phyloP scores from a whole-genome alignment of 1,140 invertebrate genomes.

The Helicorthomorpha holstii region DNA sequence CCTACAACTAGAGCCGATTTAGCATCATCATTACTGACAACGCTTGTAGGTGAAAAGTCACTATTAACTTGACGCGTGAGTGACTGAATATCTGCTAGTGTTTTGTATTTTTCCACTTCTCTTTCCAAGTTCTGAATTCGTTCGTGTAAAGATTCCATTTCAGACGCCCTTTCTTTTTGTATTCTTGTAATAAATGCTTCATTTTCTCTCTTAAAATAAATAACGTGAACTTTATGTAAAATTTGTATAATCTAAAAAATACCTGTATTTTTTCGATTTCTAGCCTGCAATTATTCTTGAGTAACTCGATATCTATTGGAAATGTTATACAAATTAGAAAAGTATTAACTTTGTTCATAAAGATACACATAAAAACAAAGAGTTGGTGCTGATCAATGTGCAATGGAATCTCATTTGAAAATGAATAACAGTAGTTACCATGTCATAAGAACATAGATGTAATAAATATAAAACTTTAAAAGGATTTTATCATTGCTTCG shows the following conservation, averaged over 20 bases:
- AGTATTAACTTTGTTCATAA: too few species aligned
- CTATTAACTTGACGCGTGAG: conserved; percentile 17
- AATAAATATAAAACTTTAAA: too few species aligned
- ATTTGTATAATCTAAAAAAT: neutral
- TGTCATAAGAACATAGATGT: too few species aligned
- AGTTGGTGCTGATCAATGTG: too few species aligned
- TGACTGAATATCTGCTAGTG: conserved; percentile 23
- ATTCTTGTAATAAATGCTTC: conserved; percentile 13
- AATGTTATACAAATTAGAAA: neutral
- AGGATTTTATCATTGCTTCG: too few species aligned
- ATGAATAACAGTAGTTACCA: too few species aligned
- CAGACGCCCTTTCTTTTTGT: conserved; percentile 24
- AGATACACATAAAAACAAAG: too few species aligned
- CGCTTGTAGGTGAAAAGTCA: conserved; percentile 18
- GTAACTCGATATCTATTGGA: neutral
- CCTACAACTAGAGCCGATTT: conserved; percentile 21
- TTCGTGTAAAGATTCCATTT: conserved; percentile 22
- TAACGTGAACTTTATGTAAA: neutral
- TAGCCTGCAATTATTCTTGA: neutral
- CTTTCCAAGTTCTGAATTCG: conserved; percentile 25
- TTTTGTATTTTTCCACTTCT: conserved; percentile 26
- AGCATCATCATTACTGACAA: conserved; percentile 13
- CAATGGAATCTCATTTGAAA: too few species aligned
- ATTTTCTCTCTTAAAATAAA: neutral
- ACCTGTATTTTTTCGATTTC: conserved; percentile 1